Percentiles rank a stretch among this genome's conserved stretches.
phyloP scores from a whole-genome alignment of 1,140 invertebrate species.

The Zaprionus ornatus region DNA sequence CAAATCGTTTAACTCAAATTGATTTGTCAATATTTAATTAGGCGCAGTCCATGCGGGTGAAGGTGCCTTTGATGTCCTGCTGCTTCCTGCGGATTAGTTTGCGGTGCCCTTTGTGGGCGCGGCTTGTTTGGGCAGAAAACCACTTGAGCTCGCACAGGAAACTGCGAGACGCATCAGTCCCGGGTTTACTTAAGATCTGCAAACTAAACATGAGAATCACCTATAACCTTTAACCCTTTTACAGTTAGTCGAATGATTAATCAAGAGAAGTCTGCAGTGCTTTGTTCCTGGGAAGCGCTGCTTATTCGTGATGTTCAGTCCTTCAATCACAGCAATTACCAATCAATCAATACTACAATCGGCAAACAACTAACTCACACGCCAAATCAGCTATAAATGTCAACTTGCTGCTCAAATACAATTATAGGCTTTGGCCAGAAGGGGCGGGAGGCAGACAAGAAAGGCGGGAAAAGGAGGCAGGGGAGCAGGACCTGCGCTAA shows the following conservation, averaged over 20 bases:
- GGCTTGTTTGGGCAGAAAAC: neutral
- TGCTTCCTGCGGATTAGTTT: constrained; percentile 68
- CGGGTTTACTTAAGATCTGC: neutral
- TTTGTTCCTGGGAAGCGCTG: neutral
- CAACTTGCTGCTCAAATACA: constrained; percentile 64
- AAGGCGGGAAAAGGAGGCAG: neutral
- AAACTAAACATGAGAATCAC: neutral
- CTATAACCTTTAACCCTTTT: neutral
- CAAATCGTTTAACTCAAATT: constrained; percentile 82
- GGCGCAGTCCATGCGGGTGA: constrained; percentile 54
- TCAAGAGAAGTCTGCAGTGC: neutral
- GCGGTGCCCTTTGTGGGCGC: constrained; percentile 55
- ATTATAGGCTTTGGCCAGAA: constrained; percentile 56
- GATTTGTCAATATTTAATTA: constrained; percentile 82
- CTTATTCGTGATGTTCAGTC: constrained; percentile 45
- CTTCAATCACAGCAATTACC: constrained; percentile 33
- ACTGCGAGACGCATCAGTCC: neutral
- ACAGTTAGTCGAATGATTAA: constrained; percentile 12
- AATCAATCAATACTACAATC: constrained; percentile 65
- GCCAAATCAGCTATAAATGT: constrained; percentile 61
- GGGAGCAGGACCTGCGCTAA: constrained; percentile 56
- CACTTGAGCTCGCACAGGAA: constrained; percentile 12
- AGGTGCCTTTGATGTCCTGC: constrained; percentile 61
- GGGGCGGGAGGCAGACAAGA: neutral
- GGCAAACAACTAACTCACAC: constrained; percentile 42